Evolutionary conservation across 1,140 invertebrate genomes (phyloP), one percentile per base, ranked within the genome.

Genomic region (Diabrotica virgifera): DNA sequence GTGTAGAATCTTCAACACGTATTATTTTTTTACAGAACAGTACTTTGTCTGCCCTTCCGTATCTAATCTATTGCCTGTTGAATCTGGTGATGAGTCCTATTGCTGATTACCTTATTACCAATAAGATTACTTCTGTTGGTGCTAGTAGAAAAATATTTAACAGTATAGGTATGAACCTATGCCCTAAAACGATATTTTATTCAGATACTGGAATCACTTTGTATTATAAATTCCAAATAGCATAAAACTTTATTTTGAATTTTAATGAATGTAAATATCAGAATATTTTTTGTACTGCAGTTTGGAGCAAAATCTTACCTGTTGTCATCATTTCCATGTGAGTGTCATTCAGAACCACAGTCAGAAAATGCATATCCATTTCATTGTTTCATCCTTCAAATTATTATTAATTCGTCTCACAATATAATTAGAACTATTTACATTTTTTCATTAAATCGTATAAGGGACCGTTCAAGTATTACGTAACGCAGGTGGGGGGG

Each of bases 21-120:
- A 38, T 62, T 54, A 38, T 52, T 62, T 37, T 62, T 71, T 79
- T 78, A 53, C 78, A 93, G 89, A 89, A 89, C 74, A 90, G 90
- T 6, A 72, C 86, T 10, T 78, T 86, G 52, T 87, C 91, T 14
- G 88, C 92, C 0, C 74, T 95, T 7, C 94, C 94, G 0, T 96
- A 95, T 73, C 70, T 90, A 0, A 82, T 80, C 0, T 89, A 89
- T 81, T 90, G 87, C 83, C 59, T 90, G 0, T 73, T 89, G 59
- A 86, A 87, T 50, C 85, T 90, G 50, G 81, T 86, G 0, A 80
- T 87, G 8, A 85, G 88, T 11, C 85, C 82, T 69, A 52, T 86
- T 0, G 82, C 87, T 0, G 89, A 91, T 73, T 84, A 79, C 24
- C 75, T 87, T 4, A 73, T 86, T 0, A 82, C 79, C 36, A 85